These are phyloP conservation scores for Arrhamphus sclerolepis DNA, from an alignment of 2,797 vertebrate species.

Conservation along the genomic window DNA sequence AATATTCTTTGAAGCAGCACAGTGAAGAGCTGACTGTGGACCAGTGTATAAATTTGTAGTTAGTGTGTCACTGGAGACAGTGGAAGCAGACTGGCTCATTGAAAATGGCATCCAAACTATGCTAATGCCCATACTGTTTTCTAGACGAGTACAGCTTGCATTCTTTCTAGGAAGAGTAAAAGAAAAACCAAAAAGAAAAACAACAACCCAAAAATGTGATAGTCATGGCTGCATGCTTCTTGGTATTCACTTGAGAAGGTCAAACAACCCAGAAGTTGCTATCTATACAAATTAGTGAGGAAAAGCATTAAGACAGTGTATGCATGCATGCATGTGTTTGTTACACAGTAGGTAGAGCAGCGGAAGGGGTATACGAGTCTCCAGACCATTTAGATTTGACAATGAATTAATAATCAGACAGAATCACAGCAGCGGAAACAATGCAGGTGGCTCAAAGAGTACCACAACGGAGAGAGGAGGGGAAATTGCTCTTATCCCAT, in stretches of 20 bases:
- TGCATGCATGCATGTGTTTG: neutral
- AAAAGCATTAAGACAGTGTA: neutral
- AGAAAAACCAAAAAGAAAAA: conserved; percentile 16
- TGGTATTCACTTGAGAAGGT: conserved; percentile 13
- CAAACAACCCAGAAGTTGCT: conserved; percentile 1
- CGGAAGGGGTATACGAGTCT: no score
- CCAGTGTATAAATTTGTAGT: conserved; percentile 61
- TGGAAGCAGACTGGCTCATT: conserved; percentile 36
- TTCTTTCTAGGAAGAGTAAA: conserved; percentile 36
- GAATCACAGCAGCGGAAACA: no score
- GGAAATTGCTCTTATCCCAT: no score
- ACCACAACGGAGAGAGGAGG: no score
- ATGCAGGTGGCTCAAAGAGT: no score
- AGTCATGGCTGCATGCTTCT: conserved; percentile 17
- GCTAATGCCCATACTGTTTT: conserved; percentile 39
- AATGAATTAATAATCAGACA: no score
- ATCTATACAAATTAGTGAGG: conserved; percentile 3
- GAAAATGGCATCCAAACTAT: conserved; percentile 57
- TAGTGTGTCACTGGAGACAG: conserved; percentile 57
- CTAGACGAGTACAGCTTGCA: conserved; percentile 24
- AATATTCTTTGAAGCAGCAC: conserved; percentile 57
- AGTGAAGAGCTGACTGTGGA: conserved; percentile 51
- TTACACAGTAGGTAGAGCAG: no score
- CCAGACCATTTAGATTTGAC: no score
- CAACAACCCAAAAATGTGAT: conserved; percentile 8